A percentile compares a stretch with the other conserved stretches of the same genome.
phyloP scores from a whole-genome alignment of 2,888 invertebrate genomes.

The Hofmannophila pseudospretella region DNA sequence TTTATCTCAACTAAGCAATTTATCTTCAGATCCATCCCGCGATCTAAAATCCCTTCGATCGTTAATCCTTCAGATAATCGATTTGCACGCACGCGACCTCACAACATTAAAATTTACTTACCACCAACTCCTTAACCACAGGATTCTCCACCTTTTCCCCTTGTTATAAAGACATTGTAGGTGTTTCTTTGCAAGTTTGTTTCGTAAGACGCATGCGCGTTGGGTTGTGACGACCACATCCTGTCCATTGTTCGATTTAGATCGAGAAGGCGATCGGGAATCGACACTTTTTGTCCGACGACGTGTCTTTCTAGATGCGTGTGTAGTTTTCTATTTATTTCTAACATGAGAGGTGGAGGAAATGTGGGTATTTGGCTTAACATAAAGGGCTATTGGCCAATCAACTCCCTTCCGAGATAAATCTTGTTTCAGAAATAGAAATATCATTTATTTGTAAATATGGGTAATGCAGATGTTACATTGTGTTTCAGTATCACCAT shows the following conservation, averaged over 20 bases:
- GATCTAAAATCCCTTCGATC: slow-evolving; percentile 36
- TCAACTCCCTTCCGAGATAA: too few relatives aligned
- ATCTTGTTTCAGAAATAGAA: too few relatives aligned
- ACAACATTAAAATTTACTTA: slow-evolving; percentile 21
- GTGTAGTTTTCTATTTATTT: slow-evolving; percentile 17
- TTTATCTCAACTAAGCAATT: too few relatives aligned
- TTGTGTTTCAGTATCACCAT: too few relatives aligned
- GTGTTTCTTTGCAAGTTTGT: slow-evolving; percentile 8
- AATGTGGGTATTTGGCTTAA: too few relatives aligned
- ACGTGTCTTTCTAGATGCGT: slow-evolving; percentile 30
- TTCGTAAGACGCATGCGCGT: slow-evolving; percentile 35
- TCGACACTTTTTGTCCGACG: slow-evolving; percentile 29
- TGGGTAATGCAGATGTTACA: too few relatives aligned
- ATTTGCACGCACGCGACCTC: slow-evolving; percentile 57
- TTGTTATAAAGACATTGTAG: neutral
- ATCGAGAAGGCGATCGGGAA: slow-evolving; percentile 38
- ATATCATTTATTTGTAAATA: too few relatives aligned
- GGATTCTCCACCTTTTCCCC: slow-evolving; percentile 12
- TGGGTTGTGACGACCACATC: slow-evolving; percentile 52
- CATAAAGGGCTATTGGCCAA: too few relatives aligned
- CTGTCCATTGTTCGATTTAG: slow-evolving; percentile 48
- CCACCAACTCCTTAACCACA: slow-evolving; percentile 1
- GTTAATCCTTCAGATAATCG: slow-evolving; percentile 49
- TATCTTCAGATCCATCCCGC: slow-evolving; percentile 33
- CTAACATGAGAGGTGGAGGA: too few relatives aligned